Base-by-base conservation (phyloP, 2,888 invertebrate species). In the Scrobipalpa costella region DNA sequence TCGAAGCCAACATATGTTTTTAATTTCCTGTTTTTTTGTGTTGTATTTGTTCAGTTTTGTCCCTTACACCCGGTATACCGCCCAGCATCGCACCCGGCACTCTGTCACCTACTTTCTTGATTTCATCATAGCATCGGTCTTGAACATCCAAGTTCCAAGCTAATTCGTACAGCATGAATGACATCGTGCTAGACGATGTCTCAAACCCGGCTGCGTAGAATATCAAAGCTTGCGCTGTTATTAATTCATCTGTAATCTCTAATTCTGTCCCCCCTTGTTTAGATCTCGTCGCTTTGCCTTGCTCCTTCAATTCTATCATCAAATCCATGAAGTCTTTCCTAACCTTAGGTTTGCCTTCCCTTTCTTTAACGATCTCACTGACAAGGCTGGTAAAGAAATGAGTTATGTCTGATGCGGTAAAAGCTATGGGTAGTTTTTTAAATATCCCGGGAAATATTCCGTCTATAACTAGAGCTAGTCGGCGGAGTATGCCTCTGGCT, bases 131-230 rank as follows among this genome's bases (percentile, higher is more conserved):
- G 19, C 77, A 72, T 17, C 67, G 73, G 13, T 72, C 67, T 62
- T 84, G 84, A 2, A 74, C 65, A 0, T 79, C 73, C 7, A 77
- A 77, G 64, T 83, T 71, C n/a, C 70, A 67, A 0, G 84, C 81
- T 3, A 85, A 69, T 52, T 73, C 70, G 36, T 80, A 80, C 0
- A 79, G 64, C 7, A 75, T 67, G 44, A 75, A 79, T 62, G 77
- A 76, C 66, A 85, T 74, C 0, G 81, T 73, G 0, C 80, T 76
- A 21, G 85, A 79, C 0, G 86, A 84, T 0, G 86, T 85, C 66
- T 86, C 86, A 62, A 83, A 85, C 0, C 87, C 86, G 13, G 85
- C 87, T 0, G 75, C 74, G 64, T 79, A 81, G 65, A 82, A 81
- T 3, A 77, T 67, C 34, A 80, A 73, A 1, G 77, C 76, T 63